Evolutionary conservation across 2,797 vertebrate genomes (phyloP).

Genomic region (Martes flavigula): DNA sequence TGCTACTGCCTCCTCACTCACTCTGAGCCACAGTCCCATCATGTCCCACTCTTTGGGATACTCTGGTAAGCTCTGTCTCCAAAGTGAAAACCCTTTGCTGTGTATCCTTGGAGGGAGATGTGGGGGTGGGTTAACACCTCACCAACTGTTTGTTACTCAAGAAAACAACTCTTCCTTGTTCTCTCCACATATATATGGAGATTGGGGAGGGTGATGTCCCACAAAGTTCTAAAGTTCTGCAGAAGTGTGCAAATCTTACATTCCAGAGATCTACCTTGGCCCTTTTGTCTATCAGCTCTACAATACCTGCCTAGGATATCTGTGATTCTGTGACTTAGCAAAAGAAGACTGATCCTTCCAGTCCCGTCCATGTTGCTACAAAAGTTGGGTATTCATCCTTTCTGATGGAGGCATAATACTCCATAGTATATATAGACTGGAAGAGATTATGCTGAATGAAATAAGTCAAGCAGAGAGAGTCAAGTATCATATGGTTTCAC

Average conservation of each 20-base stretch:
- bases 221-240: background rate
- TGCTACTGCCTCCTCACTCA: background rate
- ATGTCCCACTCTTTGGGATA: background rate
- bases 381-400: too few species aligned
- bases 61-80: background rate
- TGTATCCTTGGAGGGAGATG: background rate
- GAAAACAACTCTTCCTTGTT: background rate
- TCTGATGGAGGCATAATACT: too few species aligned
- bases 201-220: background rate
- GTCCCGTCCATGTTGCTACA: too few species aligned
- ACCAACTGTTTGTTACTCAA: background rate
- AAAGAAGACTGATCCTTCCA: background rate
- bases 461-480: too few species aligned
- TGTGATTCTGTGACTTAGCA: background rate
- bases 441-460: too few species aligned
- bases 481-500: too few species aligned
- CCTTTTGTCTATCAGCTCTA: background rate
- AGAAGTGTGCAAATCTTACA: background rate
- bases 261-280: background rate
- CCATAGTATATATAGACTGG: too few species aligned
- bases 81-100: background rate
- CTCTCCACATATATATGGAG: background rate
- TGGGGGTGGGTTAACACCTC: background rate
- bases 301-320: background rate
- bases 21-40: background rate